A percentile compares a stretch with the other conserved stretches of the same genome.
Conservation (phyloP, 2,888 invertebrate species). For the Megalurothrips usitatus region DNA sequence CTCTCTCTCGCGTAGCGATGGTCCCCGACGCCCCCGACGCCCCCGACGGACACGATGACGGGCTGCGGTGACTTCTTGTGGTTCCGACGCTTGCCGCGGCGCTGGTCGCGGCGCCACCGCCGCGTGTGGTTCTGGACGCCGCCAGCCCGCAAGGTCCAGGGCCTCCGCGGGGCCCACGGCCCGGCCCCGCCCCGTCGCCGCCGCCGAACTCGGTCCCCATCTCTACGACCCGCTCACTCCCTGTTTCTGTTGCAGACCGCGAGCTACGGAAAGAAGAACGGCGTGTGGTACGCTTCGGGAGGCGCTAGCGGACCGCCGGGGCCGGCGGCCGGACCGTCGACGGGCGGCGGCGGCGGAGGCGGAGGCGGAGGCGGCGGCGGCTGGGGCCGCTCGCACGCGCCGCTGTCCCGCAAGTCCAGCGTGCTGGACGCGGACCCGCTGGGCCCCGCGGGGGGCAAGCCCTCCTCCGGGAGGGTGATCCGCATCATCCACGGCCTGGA, state of each 20-base stretch:
- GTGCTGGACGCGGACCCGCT: conserved; percentile 77
- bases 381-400: conserved; percentile 57
- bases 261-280: conserved; percentile 87
- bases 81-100: conserved; percentile 33
- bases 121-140: conserved; percentile 16
- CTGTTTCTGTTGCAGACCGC: conserved; percentile 63
- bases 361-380: conserved; percentile 45
- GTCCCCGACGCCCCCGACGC: not conserved
- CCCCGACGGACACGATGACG: not conserved
- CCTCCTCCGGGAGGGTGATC: conserved; percentile 79
- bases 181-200: no score
- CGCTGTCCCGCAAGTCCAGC: conserved; percentile 70
- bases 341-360: conserved; percentile 35
- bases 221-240: not conserved
- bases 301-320: conserved; percentile 53
- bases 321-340: conserved; percentile 48
- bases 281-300: conserved; percentile 69
- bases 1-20: not conserved
- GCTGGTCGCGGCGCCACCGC: conserved; percentile 34
- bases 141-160: conserved; percentile 3
- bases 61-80: conserved; percentile 23
- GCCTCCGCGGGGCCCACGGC: no score
- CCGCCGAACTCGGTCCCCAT: no score
- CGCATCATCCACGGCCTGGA: conserved; percentile 91
- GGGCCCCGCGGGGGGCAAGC: conserved; percentile 65